Conservation (phyloP, 1,140 invertebrate species). For the Drosophila lowei region DNA sequence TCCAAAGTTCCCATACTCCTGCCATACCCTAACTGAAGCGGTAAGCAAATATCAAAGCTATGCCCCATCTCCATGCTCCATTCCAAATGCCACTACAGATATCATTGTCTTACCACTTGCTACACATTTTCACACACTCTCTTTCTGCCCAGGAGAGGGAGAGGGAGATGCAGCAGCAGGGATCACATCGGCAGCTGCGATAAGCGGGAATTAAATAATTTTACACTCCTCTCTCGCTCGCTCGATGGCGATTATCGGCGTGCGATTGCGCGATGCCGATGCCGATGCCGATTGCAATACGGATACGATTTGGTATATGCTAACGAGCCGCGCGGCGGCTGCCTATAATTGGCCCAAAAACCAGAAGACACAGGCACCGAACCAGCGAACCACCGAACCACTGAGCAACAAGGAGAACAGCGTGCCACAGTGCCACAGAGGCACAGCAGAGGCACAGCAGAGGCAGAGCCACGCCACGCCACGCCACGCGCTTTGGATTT, state of each 20-base stretch:
- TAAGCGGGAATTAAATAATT: slow-evolving; percentile 81
- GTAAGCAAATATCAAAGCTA: slow-evolving; percentile 42
- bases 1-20: rapidly evolving
- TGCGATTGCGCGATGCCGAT: slow-evolving; percentile 33
- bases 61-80: not conserved
- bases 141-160: slow-evolving; percentile 2
- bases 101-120: slow-evolving; percentile 70
- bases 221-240: slow-evolving; percentile 57
- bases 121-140: slow-evolving; percentile 76
- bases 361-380: not conserved
- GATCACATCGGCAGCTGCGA: slow-evolving; percentile 56
- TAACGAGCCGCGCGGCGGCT: slow-evolving; percentile 76
- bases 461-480: slow-evolving; percentile 28
- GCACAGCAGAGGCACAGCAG: slow-evolving; percentile 2
- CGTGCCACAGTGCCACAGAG: slow-evolving; percentile 5
- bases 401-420: not conserved
- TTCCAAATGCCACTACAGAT: slow-evolving; percentile 52
- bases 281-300: slow-evolving; percentile 68
- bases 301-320: slow-evolving; percentile 78
- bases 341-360: slow-evolving; percentile 72
- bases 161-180: not conserved
- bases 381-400: not conserved
- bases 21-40: slow-evolving; percentile 19
- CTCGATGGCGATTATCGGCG: slow-evolving; percentile 68
- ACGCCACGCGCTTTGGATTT: slow-evolving; percentile 64